These are phyloP conservation scores for Cyanoramphus novaezelandiae DNA, from an alignment of 2,113 vertebrate genomes.

Conservation along the genomic window DNA sequence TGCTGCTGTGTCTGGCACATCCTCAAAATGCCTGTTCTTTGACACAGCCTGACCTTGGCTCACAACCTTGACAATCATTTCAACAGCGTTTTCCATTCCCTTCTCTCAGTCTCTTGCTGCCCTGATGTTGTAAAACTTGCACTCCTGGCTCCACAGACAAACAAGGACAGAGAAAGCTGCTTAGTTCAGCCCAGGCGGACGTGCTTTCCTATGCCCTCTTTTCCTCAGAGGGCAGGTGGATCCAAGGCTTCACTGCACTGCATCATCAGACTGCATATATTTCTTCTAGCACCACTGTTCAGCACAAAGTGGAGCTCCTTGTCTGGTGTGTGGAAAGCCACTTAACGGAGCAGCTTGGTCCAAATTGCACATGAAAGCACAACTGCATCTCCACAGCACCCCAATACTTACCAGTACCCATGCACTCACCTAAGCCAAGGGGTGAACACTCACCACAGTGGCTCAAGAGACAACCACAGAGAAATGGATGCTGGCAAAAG, in stretches of 20 bases:
- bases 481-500: neutral
- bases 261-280: neutral
- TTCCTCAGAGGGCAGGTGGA: neutral
- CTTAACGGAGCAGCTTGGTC: neutral
- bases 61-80: conserved; percentile 28
- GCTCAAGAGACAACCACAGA: neutral
- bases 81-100: neutral
- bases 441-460: neutral
- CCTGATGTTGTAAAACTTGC: neutral
- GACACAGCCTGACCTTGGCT: conserved; percentile 30
- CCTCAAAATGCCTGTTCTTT: neutral
- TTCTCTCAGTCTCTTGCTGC: neutral
- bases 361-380: neutral
- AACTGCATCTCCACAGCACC: neutral
- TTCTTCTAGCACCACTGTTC: neutral
- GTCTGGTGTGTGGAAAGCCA: neutral
- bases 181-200: neutral
- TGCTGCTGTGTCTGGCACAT: neutral
- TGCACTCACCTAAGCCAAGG: neutral
- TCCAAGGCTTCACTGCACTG: neutral
- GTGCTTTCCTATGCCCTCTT: neutral
- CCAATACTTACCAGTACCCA: neutral
- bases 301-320: neutral
- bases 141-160: neutral
- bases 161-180: neutral